Base-by-base conservation (phyloP, 2,797 vertebrate genomes). In the Amniataba percoides region DNA sequence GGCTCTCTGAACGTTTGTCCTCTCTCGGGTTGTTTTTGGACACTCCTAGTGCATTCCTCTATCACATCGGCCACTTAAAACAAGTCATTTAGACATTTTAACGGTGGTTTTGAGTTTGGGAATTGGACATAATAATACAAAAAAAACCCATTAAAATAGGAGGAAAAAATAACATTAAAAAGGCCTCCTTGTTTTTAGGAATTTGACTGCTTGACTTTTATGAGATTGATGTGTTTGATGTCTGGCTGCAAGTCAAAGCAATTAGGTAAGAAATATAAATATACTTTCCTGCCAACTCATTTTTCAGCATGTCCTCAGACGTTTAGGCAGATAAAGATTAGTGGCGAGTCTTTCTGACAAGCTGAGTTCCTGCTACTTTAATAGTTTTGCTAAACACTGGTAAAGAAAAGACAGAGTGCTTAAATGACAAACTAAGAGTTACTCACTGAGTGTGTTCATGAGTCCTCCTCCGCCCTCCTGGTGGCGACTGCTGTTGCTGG, bases 381-480 rank as follows among this genome's bases (percentile, higher is more conserved):
- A 40, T 13, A 13, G n/a, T 27, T 34, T 45, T 55, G 48, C n/a
- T 25, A 34, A 23, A 31, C 27, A 31, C 27, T 31, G 2, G 14
- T 23, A 45, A 53, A 36, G 11, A 14, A 51, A 34, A 45, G 4
- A 63, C 3, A 3, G 11, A 45, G 4, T 0, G n/a, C 18, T 21
- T 15, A 19, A 4, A n/a, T 5, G 9, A 43, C 6, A 42, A 58
- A 7, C 48, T 36, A 39, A 60, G 8, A 23, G 45, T 19, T 87
- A 97, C 98, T 97, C 90, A 98, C 98, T 95, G 87, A 99, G 96
- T 15, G 98, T 99, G 95, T 94, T 98, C 92, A 99, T 97, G 88
- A 97, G 95, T 70, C 94, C 95, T 69, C 91, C 93, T 63, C 87
- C 92, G 39, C 86, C 90, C 79, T 97, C 96, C 74, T 96, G 96